Base-by-base conservation (phyloP, 2,797 vertebrate species). In the Poecilia gillii region DNA sequence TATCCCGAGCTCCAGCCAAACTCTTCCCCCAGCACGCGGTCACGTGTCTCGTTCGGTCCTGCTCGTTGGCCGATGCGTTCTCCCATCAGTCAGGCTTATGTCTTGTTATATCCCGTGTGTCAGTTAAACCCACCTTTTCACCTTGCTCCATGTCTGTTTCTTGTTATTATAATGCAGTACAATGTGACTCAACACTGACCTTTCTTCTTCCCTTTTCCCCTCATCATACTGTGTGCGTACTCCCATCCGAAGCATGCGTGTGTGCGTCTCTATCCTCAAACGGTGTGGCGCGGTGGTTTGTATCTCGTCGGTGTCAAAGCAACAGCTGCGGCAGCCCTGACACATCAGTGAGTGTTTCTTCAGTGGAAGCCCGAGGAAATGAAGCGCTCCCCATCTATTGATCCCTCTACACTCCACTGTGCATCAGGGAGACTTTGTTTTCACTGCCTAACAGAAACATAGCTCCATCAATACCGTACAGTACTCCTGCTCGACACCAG, bases 391-490 rank as follows among this genome's bases (percentile, higher is more conserved):
- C 62, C 85, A 23, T 93, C 93, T 94, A 95, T 95, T 94, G 94
- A 95, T 95, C 94, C 92, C 94, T 85, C 91, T 91, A 91, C 94
- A 93, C 94, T 92, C 90, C 87, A 81, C 91, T 88, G 94, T 93
- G 92, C 93, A 92, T 94, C 92, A 85, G 94, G 93, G 94, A 94
- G 93, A 92, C 93, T 93, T 94, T 95, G 93, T 94, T 95, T 94
- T 94, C 93, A 91, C 92, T 92, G 92, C 92, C 93, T 94, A 92
- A 93, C 93, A 94, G 94, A 94, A 93, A 94, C 94, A 94, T 89
- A 89, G 94, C 91, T 94, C 94, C 93, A 93, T 94, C 93, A 94
- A 94, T 95, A 95, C 93, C 82, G 91, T 92, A 93, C 90, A 91
- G 89, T 90, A 90, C 86, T 92, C 85, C 89, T 72, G 68, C 68